phyloP scores from a whole-genome alignment of 1,140 invertebrate species.

The Scaptomyza graminum region DNA sequence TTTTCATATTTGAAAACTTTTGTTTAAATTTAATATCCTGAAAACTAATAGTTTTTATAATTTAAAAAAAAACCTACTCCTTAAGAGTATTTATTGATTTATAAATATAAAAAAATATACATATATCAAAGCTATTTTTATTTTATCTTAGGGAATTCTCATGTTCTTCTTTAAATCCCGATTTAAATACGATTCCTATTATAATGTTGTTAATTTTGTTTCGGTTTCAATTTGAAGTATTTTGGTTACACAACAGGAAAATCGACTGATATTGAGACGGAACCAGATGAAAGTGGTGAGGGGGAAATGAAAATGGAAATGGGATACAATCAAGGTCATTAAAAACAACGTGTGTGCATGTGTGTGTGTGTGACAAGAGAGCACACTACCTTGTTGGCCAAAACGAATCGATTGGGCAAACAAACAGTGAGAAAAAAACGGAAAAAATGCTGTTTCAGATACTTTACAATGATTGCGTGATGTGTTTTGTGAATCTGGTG shows the following conservation, averaged over 20 bases:
- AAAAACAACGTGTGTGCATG: constrained; percentile 1
- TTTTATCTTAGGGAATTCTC: too few relatives aligned
- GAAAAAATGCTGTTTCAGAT: constrained; percentile 3
- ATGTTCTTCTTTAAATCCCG: too few relatives aligned
- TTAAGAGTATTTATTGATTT: too few relatives aligned
- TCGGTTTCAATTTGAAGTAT: too few relatives aligned
- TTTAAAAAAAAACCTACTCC: too few relatives aligned
- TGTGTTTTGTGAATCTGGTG: constrained; percentile 29
- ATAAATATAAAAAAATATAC: too few relatives aligned
- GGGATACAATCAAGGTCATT: constrained; percentile 69
- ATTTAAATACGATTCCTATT: too few relatives aligned
- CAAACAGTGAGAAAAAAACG: constrained; percentile 16
- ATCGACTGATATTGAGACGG: constrained; percentile 58
- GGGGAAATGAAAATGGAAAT: constrained; percentile 9
- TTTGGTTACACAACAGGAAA: constrained; percentile 41
- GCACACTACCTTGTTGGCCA: constrained; percentile 60
- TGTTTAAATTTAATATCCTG: too few relatives aligned
- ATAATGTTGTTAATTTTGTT: too few relatives aligned
- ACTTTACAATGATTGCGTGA: constrained; percentile 24
- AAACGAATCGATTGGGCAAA: constrained; percentile 69
- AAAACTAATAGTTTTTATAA: too few relatives aligned
- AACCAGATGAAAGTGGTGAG: neutral
- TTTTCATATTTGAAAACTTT: too few relatives aligned
- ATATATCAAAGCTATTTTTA: too few relatives aligned
- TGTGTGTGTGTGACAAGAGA: constrained; percentile 56